Evolutionary conservation across 2,888 invertebrate species (phyloP), one percentile per base, ranked within the genome.

Genomic region (Apotomis capreana): DNA sequence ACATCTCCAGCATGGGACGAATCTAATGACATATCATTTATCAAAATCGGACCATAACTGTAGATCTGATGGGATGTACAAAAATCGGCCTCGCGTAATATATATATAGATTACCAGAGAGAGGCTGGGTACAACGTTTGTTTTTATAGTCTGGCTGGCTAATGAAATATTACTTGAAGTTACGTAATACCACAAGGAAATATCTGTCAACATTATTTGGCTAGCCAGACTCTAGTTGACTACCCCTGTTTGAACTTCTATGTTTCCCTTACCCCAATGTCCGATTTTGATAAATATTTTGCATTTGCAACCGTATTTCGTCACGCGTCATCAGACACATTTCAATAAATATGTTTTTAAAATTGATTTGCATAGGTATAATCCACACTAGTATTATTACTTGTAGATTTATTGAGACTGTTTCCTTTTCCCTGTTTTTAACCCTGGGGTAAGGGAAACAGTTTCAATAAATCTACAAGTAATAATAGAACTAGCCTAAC

Each of bases 241-340:
- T 10, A 67, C 62, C 57, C 57, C 71, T 70, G 71, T 51, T 60
- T 60, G 64, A 64, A 68, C 46, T 68, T 10, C 13, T 68, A 59
- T 73, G 68, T 73, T 73, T 59, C 68, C 63, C 69, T 73, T 73
- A 68, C 73, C 73, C 73, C 73, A 64, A 69, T 69, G 64, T 64
- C n/a, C 54, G 57, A 57, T 71, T 71, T 71, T 68, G 54, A 57
- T 58, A 52, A 60, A 64, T 73, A 59, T 63, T 51, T 69, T 69
- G 37, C 65, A 51, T 54, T 63, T 60, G 64, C 52, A 69, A 51
- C 64, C 65, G n/a, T 69, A 69, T 69, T 64, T 44, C 73, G 52
- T 13, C 5, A 13, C n/a, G n/a, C n/a, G 1, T 4, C 13, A 12
- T 4, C 4, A 52, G 13, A 52, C 52, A 52, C 54, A 15, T 15